Evolutionary conservation across 2,888 invertebrate species (phyloP).

Genomic region (Papilio demoleus): DNA sequence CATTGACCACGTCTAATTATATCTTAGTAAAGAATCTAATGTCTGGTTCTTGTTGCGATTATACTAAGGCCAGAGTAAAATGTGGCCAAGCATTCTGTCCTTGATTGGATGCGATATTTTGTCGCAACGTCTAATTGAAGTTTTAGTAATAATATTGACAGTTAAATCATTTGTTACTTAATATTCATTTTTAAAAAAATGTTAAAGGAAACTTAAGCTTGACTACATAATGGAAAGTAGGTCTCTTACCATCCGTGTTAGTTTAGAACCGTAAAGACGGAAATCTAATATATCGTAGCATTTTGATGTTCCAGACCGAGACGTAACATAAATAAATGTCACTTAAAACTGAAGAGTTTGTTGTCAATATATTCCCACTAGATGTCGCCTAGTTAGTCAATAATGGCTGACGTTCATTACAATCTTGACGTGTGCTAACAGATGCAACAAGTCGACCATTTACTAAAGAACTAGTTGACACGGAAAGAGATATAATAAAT

Average conservation of each 20-base stretch:
- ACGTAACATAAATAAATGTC: neutral
- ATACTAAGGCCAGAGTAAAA: neutral
- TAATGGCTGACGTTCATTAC: conserved; percentile 12
- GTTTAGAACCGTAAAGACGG: too few species aligned
- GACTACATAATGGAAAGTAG: too few species aligned
- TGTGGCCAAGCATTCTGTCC: neutral
- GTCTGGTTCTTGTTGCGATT: neutral
- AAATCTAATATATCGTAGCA: neutral
- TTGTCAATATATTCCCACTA: neutral
- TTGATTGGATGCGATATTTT: neutral
- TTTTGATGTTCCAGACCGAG: neutral
- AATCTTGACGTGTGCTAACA: conserved; percentile 15
- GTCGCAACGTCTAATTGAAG: too few species aligned
- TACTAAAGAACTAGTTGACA: neutral
- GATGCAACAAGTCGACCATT: neutral
- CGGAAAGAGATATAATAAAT: too few species aligned
- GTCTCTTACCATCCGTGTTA: too few species aligned
- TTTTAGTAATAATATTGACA: too few species aligned
- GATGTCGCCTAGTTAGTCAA: neutral
- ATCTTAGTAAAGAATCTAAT: conserved; percentile 25
- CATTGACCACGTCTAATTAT: conserved; percentile 33
- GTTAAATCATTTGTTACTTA: too few species aligned
- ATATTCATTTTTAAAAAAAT: too few species aligned
- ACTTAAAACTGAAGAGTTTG: conserved; percentile 13
- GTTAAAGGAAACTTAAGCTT: too few species aligned